phyloP scores from a whole-genome alignment of 2,888 invertebrate genomes.

The Drosophila anomelani region DNA sequence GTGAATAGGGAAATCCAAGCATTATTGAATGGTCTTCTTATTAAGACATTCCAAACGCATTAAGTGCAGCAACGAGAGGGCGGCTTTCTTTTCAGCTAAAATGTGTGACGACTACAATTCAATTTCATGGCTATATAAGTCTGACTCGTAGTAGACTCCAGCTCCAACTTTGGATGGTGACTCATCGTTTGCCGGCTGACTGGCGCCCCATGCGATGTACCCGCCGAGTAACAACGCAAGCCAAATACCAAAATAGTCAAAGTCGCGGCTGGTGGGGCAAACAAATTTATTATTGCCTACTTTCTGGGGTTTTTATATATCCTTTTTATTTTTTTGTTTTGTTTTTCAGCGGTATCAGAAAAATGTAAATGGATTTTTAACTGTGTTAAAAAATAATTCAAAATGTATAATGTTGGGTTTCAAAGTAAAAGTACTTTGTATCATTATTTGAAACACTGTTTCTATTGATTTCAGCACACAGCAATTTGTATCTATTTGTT shows the following conservation, averaged over 20 bases:
- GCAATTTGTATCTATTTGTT: background rate
- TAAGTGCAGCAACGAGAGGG: conserved; percentile 12
- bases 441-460: background rate
- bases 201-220: conserved; percentile 66
- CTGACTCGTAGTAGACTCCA: conserved; percentile 10
- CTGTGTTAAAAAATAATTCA: background rate
- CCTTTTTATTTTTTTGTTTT: background rate
- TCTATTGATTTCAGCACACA: background rate
- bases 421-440: background rate
- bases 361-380: background rate
- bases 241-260: conserved; percentile 10
- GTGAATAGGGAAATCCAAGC: conserved; percentile 39
- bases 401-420: too few relatives aligned
- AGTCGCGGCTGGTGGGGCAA: background rate
- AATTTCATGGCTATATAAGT: conserved; percentile 51
- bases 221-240: conserved; percentile 50
- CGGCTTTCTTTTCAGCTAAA: background rate
- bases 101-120: conserved; percentile 49
- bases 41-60: conserved; percentile 57
- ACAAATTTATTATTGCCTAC: conserved; percentile 68
- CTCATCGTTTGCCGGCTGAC: conserved; percentile 67
- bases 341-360: background rate
- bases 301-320: conserved; percentile 54
- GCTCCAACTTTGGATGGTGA: conserved; percentile 49
- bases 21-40: conserved; percentile 9